These are phyloP conservation scores for Apomyelois bistriatella DNA, from an alignment of 2,888 invertebrate genomes.

Conservation along the genomic window DNA sequence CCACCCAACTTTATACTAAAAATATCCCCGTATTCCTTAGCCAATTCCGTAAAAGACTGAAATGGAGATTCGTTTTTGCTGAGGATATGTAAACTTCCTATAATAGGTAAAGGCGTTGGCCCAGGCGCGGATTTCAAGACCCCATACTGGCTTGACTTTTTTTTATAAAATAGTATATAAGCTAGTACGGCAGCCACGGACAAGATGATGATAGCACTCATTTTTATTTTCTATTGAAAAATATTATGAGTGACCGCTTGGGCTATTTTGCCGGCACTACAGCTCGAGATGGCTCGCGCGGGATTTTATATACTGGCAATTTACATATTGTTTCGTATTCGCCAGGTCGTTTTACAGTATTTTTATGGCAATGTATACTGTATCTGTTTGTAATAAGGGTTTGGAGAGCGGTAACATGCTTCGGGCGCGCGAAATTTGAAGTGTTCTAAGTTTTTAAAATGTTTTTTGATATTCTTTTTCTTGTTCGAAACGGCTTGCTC, in stretches of 20 bases:
- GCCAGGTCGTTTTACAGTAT: not conserved
- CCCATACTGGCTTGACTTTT: constrained; percentile 36
- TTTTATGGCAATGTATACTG: not conserved
- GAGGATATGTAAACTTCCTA: constrained; percentile 86
- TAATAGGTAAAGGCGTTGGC: constrained; percentile 82
- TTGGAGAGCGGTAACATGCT: not conserved
- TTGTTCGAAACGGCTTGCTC: too few relatives aligned
- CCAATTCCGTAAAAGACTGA: constrained; percentile 84
- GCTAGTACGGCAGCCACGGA: constrained; percentile 44
- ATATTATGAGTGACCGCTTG: constrained; percentile 43
- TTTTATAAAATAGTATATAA: constrained; percentile 46
- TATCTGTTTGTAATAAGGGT: not conserved
- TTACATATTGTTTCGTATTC: constrained; percentile 31
- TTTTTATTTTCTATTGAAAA: constrained; percentile 57
- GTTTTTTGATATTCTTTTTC: not conserved
- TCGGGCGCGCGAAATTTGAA: not conserved
- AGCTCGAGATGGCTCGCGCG: constrained; percentile 2
- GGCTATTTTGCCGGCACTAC: constrained; percentile 45
- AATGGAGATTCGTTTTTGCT: constrained; percentile 84
- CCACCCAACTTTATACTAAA: constrained; percentile 85
- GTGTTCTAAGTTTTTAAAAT: not conserved
- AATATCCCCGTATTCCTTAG: constrained; percentile 85
- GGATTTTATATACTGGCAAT: constrained; percentile 41
- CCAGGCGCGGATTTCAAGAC: constrained; percentile 79
- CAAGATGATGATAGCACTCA: constrained; percentile 56